These are phyloP conservation scores for Ceratosolen solmsi DNA, from an alignment of 1,140 invertebrate species.

Conservation along the genomic window DNA sequence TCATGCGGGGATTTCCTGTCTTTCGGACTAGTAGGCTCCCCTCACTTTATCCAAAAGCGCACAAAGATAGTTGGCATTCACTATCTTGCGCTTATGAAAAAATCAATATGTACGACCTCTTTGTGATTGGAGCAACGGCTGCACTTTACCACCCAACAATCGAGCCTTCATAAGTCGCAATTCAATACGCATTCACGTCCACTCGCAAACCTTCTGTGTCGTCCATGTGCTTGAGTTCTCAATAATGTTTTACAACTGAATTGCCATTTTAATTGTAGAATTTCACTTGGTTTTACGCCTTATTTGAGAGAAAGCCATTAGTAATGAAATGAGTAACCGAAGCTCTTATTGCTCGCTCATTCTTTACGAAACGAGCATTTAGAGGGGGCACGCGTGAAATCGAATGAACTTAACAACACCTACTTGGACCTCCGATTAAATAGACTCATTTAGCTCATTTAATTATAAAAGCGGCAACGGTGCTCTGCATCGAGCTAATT, in stretches of 20 bases:
- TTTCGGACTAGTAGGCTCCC: background rate
- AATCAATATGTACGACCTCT: constrained; percentile 22
- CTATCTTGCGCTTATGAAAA: background rate
- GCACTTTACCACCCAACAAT: background rate
- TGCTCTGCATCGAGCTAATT: too few relatives aligned
- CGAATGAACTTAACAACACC: background rate
- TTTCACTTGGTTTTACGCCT: background rate
- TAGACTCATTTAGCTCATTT: too few relatives aligned
- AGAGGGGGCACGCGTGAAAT: background rate
- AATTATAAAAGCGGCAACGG: too few relatives aligned
- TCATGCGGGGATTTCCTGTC: background rate
- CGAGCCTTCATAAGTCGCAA: background rate
- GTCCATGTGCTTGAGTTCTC: background rate
- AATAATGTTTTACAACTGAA: too few relatives aligned
- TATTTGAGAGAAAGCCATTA: background rate
- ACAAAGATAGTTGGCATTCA: background rate
- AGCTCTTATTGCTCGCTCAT: background rate
- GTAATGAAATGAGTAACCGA: background rate
- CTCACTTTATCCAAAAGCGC: background rate
- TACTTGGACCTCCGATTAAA: too few relatives aligned
- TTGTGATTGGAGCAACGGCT: background rate
- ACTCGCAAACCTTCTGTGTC: background rate
- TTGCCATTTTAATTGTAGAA: background rate
- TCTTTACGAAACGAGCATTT: background rate
- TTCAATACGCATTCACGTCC: background rate